phyloP scores from a whole-genome alignment of 2,113 vertebrate genomes.

The Macquaria ambigua region DNA sequence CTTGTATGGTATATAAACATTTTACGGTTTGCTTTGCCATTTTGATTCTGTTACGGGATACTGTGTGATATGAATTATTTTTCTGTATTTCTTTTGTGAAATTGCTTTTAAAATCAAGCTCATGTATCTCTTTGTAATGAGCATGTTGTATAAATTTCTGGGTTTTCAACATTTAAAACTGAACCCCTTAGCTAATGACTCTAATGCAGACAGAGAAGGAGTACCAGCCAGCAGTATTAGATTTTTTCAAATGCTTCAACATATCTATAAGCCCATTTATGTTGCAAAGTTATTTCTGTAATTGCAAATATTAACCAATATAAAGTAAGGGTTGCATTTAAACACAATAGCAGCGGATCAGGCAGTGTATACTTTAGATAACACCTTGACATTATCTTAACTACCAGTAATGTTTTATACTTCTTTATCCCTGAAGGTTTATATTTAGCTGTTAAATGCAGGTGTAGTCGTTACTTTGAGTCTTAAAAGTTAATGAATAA shows the following conservation, averaged over 20 bases:
- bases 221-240: neutral
- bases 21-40: constrained; percentile 2
- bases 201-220: neutral
- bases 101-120: neutral
- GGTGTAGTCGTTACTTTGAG: constrained; percentile 49
- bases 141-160: neutral
- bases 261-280: neutral
- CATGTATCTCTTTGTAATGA: neutral
- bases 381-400: constrained; percentile 31
- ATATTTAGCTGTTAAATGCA: constrained; percentile 54
- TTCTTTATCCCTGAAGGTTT: constrained; percentile 28
- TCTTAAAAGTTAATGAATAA: constrained; percentile 69
- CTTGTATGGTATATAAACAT: constrained; percentile 29
- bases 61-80: constrained; percentile 1
- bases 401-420: constrained; percentile 35
- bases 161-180: neutral
- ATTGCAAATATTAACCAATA: constrained; percentile 15
- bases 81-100: constrained; percentile 8
- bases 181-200: neutral
- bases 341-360: constrained; percentile 24
- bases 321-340: neutral
- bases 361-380: neutral
- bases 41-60: neutral
- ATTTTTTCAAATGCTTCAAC: neutral
- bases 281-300: neutral